Conservation (phyloP, 2,888 invertebrate genomes). For the Heliconius erato region DNA sequence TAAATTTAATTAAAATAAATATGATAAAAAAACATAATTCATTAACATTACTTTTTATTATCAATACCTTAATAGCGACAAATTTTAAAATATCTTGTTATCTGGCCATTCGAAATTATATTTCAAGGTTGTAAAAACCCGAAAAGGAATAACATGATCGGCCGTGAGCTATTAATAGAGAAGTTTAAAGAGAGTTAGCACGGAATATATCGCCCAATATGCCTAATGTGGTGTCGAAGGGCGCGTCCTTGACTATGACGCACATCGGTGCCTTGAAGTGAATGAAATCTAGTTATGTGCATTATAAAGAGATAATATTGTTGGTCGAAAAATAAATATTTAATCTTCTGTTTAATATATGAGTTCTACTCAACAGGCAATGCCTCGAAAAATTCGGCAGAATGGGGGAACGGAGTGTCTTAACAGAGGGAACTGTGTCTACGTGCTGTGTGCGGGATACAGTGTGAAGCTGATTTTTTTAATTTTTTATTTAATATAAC, state of each 20-base stretch:
- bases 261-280: constrained; percentile 68
- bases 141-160: constrained; percentile 25
- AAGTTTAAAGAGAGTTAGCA: constrained; percentile 60
- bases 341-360: too few species aligned
- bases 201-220: constrained; percentile 66
- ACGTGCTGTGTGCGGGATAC: too few species aligned
- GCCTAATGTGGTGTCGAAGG: constrained; percentile 54
- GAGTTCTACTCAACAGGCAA: too few species aligned
- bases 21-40: not conserved
- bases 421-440: too few species aligned
- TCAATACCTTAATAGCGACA: not conserved
- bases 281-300: constrained; percentile 46
- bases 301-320: not conserved
- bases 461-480: too few species aligned
- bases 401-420: too few species aligned
- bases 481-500: too few species aligned
- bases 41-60: not conserved
- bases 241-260: constrained; percentile 74
- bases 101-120: constrained; percentile 1
- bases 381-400: too few species aligned
- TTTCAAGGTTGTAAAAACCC: constrained; percentile 32
- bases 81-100: not conserved
- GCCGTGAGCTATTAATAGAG: constrained; percentile 46
- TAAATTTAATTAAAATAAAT: not conserved
- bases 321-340: too few species aligned